Base-by-base conservation (phyloP, 2,113 vertebrate species). In the Chunga burmeisteri region DNA sequence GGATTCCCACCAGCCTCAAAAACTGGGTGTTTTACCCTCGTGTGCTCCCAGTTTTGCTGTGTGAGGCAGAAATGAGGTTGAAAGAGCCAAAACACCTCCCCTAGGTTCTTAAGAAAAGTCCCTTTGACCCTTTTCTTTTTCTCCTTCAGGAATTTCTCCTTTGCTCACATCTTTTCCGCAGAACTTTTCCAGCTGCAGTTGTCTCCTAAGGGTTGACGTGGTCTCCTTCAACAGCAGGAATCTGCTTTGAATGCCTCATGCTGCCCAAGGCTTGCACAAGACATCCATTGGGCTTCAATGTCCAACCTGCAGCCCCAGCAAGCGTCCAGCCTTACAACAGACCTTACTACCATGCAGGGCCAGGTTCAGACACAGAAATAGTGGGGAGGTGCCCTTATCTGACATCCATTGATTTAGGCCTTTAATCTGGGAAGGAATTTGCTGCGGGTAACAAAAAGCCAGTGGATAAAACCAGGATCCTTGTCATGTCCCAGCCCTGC, bases 221-320 rank as follows among this genome's bases (percentile, higher is more conserved):
- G 50, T 90, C 44, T 81, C 71, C 14, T 62, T n/a, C 53, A 38
- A 29, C 3, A 67, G 11, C 56, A 53, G n/a, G 47, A 88, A 91
- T 44, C 36, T 36, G 20, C 32, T 82, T 58, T 15, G 30, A 86
- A 71, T 0, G 3, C n/a, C 73, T 65, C 46, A 22, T 0, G 0
- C 5, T 77, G 53, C 38, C 50, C 81, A 36, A 53, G 53, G 53
- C 36, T 82, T 72, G 7, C 58, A 36, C 0, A 7, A 90, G 42
- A 29, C 32, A 25, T 0, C 1, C 0, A 0, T n/a, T 62, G 32
- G 27, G 17, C 40, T 65, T 71, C 1, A 0, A 11, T 18, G 27
- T 53, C 65, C 71, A 30, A 63, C 40, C 61, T 42, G 59, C 56
- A 62, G 83, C 36, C 6, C 4, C 9, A 29, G 10, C 2, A 7